These are phyloP conservation scores for Chionomys nivalis DNA, from an alignment of 2,113 vertebrate species.

Conservation along the genomic window DNA sequence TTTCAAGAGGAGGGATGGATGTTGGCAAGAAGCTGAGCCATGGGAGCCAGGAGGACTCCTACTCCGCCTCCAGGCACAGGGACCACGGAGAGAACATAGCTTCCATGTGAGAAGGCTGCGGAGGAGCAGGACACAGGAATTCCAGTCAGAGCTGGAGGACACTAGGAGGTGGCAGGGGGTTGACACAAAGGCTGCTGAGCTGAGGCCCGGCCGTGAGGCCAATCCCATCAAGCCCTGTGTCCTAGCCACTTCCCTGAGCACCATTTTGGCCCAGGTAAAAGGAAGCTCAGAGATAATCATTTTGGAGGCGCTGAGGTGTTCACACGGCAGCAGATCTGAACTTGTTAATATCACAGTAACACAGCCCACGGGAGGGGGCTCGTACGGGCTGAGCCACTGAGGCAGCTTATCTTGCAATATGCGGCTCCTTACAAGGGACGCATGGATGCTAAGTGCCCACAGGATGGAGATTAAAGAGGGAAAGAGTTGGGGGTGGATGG, in stretches of 20 bases:
- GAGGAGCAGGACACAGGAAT: background rate
- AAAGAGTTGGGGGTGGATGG: conserved; percentile 38
- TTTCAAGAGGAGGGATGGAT: background rate
- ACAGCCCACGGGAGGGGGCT: background rate
- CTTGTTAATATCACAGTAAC: conserved; percentile 15
- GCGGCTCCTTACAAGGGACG: background rate
- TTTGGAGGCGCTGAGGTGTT: conserved; percentile 28
- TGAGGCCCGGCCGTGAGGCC: background rate
- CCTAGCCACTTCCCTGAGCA: rapidly evolving
- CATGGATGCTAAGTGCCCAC: background rate
- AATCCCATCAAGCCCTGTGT: background rate
- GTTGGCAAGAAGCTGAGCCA: background rate
- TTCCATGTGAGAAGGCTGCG: background rate
- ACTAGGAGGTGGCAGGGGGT: no score
- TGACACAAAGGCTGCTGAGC: background rate
- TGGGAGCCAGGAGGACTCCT: background rate
- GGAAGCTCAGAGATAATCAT: conserved; percentile 24
- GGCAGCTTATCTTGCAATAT: conserved; percentile 36
- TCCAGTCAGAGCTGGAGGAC: background rate
- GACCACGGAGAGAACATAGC: background rate
- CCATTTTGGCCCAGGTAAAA: background rate
- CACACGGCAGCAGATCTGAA: conserved; percentile 22
- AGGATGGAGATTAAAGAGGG: conserved; percentile 70
- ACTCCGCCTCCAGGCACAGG: background rate
- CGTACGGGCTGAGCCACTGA: background rate